Conservation (phyloP, 1,140 invertebrate species). For the Bombus consobrinus region DNA sequence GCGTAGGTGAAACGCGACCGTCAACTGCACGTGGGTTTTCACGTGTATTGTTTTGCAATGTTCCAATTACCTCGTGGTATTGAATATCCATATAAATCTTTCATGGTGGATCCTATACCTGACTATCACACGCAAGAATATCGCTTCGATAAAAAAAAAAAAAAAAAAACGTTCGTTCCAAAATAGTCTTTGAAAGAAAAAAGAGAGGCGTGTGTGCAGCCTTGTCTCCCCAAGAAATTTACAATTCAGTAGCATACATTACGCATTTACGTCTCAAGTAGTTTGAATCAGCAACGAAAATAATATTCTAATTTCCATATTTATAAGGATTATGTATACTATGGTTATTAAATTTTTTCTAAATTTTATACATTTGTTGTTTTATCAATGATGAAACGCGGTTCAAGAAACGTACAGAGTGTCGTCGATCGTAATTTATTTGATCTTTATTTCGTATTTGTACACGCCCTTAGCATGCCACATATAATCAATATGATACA, state of each 20-base stretch:
- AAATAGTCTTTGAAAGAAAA: not conserved
- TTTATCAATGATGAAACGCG: not conserved
- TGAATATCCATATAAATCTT: not conserved
- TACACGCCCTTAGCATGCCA: conserved; percentile 77
- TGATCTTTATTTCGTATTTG: conserved; percentile 76
- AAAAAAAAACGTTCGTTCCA: not conserved
- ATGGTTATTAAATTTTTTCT: not conserved
- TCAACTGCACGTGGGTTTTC: not conserved
- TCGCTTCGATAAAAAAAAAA: not conserved
- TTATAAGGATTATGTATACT: not conserved
- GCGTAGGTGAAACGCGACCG: not conserved
- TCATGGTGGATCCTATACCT: not conserved
- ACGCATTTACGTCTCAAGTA: no score
- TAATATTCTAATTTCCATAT: not conserved
- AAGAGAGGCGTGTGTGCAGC: not conserved
- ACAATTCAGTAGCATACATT: conserved; percentile 2
- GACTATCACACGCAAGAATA: no score
- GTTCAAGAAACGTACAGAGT: conserved; percentile 7
- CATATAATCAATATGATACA: conserved; percentile 78
- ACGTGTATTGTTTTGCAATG: not conserved
- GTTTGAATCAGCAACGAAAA: not conserved
- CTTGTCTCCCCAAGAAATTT: not conserved
- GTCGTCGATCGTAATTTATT: conserved; percentile 66
- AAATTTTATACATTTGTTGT: not conserved
- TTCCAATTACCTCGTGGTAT: not conserved